Evolutionary conservation across 1,140 invertebrate genomes (phyloP), one percentile per base, ranked within the genome.

Genomic region (Drosophila elegans): DNA sequence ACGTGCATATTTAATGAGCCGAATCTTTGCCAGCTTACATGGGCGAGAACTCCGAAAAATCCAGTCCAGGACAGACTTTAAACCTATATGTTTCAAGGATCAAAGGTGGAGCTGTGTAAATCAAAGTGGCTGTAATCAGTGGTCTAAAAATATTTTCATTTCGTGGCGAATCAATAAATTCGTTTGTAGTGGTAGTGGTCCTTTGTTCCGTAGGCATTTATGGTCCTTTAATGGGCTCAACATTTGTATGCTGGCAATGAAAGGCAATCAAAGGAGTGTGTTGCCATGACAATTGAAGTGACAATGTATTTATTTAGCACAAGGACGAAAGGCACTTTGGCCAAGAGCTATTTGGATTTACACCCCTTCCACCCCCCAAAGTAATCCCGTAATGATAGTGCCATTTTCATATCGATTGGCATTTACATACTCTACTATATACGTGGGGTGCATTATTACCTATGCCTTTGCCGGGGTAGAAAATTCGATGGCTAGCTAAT

Each of bases 101-200:
- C 10, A 29, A 45, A 57, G 4, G 21, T 12, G 27, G n/a, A 16
- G 46, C 6, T 49, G n/a, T 59, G 56, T 46, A 46, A 38, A 46
- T 45, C 44, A 25, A 59, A 59, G 11, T 32, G 25, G 29, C 44
- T 32, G 44, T 38, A 59, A 59, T 59, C 44, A 55, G 39, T 54
- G 51, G 27, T 34, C 32, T 63, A 12, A 57, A 52, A 51, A 51
- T 29, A 48, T 41, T 54, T 68, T 61, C 53, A 32, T 62, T 73
- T 56, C 34, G 62, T 45, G 56, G 56, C 25, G 62, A 68, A 76
- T 77, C 74, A 55, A 77, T 77, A 75, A 68, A 61, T 67, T 42
- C 41, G 56, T 25, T 9, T 68, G 62, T 39, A 41, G 48, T 56
- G 16, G 44, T 42, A 25, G 41, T 25, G 39, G 39, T 46, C 49